Conservation (phyloP, 92 coral and sea anemone genomes). For the Metridium senile region DNA sequence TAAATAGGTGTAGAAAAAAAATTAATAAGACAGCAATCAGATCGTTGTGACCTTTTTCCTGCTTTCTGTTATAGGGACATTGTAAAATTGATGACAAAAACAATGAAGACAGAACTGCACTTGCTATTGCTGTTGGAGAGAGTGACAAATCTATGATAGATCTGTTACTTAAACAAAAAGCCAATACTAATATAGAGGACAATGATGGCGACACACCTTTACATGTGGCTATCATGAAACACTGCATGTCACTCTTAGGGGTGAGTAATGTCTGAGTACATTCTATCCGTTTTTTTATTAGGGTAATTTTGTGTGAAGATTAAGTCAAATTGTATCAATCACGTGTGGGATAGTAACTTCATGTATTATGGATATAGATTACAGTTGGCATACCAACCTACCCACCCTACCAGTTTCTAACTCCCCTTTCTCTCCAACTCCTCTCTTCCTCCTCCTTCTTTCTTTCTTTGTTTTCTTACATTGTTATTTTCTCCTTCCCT, state of each 20-base stretch:
- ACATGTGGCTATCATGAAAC: conserved; percentile 70
- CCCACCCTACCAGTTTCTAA: too few relatives aligned
- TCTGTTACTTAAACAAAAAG: conserved; percentile 59
- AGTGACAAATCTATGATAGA: conserved; percentile 55
- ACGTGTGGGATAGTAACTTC: too few relatives aligned
- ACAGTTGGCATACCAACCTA: too few relatives aligned
- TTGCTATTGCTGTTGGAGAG: conserved; percentile 61
- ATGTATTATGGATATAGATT: too few relatives aligned
- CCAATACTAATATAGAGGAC: conserved; percentile 60
- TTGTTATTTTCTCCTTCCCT: too few relatives aligned
- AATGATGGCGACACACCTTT: conserved; percentile 80
- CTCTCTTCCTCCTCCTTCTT: too few relatives aligned
- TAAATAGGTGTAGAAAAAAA: too few relatives aligned
- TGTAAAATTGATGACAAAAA: conserved; percentile 57
- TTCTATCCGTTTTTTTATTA: too few relatives aligned
- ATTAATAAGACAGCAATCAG: neutral
- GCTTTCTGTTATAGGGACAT: conserved; percentile 49
- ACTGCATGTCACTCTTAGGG: conserved; percentile 54
- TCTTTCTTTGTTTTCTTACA: too few relatives aligned
- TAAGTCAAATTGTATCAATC: neutral
- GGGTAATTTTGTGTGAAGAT: neutral
- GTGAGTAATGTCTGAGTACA: conserved; percentile 9
- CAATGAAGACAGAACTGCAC: conserved; percentile 66
- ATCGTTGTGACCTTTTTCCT: too few relatives aligned
- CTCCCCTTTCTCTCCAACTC: too few relatives aligned